Conservation (phyloP, 92 coral and sea anemone species). For the Desmophyllum pertusum region DNA sequence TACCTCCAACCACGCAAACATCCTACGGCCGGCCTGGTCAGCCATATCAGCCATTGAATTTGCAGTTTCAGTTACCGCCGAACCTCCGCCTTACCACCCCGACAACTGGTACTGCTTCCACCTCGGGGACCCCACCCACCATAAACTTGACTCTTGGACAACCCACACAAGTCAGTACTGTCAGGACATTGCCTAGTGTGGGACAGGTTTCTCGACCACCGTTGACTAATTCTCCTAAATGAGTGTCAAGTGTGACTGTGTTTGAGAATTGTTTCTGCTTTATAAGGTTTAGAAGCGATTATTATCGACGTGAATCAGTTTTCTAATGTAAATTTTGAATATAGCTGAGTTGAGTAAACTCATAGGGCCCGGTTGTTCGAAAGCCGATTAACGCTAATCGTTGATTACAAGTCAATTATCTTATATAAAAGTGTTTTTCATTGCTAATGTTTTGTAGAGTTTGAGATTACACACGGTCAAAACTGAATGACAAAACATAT, state of each 20-base stretch:
- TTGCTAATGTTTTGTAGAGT: no score
- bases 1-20: not conserved
- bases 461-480: no score
- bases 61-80: constrained; percentile 3
- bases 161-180: not conserved
- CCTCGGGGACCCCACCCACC: constrained; percentile 17
- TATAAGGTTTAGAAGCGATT: not conserved
- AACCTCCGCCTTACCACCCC: not conserved
- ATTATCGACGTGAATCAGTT: not conserved
- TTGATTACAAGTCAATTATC: no score
- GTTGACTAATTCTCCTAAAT: not conserved
- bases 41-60: not conserved
- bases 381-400: no score
- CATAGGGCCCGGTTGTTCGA: no score
- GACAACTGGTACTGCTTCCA: not conserved
- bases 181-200: not conserved
- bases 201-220: not conserved
- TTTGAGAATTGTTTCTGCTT: not conserved
- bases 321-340: not conserved
- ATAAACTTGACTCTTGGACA: constrained; percentile 10
- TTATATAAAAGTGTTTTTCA: no score
- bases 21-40: not conserved
- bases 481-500: no score
- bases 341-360: not conserved
- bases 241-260: not conserved